A percentile compares a stretch with the other conserved stretches of the same genome.
Evolutionary conservation across 2,888 invertebrate species (phyloP).

Genomic region (Nymphalis urticae): DNA sequence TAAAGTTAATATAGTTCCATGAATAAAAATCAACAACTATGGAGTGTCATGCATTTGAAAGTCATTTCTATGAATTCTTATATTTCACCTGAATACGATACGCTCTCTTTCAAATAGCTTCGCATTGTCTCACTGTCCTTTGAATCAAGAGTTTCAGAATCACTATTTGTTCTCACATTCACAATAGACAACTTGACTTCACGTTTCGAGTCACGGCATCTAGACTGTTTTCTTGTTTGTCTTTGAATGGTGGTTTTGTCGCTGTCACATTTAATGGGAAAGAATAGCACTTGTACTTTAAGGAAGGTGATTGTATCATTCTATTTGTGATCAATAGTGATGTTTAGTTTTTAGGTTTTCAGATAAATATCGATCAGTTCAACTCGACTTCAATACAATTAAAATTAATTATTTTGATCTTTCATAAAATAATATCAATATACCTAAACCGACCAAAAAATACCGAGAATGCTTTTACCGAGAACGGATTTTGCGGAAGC

Average conservation of each 20-base stretch:
- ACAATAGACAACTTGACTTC: constrained; percentile 25
- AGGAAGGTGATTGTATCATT: neutral
- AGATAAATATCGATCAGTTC: too few species aligned
- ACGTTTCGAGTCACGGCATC: constrained; percentile 8
- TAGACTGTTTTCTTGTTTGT: constrained; percentile 17
- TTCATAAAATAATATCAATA: too few species aligned
- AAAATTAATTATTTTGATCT: too few species aligned
- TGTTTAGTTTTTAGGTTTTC: neutral
- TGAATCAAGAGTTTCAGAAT: neutral
- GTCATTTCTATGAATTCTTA: too few species aligned
- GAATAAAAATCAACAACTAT: too few species aligned
- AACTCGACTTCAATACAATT: too few species aligned
- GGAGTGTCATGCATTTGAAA: too few species aligned
- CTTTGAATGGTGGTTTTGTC: constrained; percentile 1
- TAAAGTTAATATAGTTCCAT: too few species aligned
- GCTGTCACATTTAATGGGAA: neutral
- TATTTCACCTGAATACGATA: neutral
- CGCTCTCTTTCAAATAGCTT: too few species aligned
- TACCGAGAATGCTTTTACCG: too few species aligned
- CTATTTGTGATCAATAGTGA: neutral
- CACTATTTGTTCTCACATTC: constrained; percentile 5
- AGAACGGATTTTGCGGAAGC: too few species aligned
- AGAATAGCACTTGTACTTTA: neutral
- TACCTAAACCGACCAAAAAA: too few species aligned
- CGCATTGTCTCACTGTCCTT: constrained; percentile 1